A percentile compares a stretch with the other conserved stretches of the same genome.
Conservation (phyloP, 1,140 invertebrate genomes). For the Calycopis cecrops region DNA sequence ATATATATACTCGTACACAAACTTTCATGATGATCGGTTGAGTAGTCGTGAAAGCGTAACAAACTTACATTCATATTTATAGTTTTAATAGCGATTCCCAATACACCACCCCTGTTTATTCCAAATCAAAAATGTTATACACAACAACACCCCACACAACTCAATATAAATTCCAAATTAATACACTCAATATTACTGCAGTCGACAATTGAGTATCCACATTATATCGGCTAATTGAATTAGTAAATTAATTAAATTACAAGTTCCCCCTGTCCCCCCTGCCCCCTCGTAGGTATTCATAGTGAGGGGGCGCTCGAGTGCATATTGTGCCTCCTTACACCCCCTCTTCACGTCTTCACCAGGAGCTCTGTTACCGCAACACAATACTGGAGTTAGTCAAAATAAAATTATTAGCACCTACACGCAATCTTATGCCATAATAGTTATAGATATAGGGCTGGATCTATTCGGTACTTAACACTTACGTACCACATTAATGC, state of each 20-base stretch:
- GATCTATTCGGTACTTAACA: too few species aligned
- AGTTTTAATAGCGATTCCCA: too few species aligned
- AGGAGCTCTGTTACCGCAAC: constrained; percentile 41
- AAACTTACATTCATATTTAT: too few species aligned
- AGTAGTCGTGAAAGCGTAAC: too few species aligned
- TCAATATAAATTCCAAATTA: too few species aligned
- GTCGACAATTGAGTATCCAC: not conserved
- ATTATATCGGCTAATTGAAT: constrained; percentile 12
- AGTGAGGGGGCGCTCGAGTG: constrained; percentile 51
- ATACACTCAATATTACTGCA: too few species aligned
- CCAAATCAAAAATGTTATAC: too few species aligned
- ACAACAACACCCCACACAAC: too few species aligned
- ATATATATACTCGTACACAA: too few species aligned
- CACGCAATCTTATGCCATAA: not conserved
- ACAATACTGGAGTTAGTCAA: constrained; percentile 1
- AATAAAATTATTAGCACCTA: not conserved
- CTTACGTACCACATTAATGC: too few species aligned
- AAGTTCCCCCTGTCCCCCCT: constrained; percentile 43
- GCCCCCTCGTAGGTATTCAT: constrained; percentile 53
- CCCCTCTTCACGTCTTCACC: constrained; percentile 59
- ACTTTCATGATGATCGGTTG: too few species aligned
- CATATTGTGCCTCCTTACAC: constrained; percentile 58
- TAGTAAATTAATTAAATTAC: constrained; percentile 51
- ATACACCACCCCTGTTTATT: too few species aligned
- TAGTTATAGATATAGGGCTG: not conserved